Percentiles rank a stretch among this genome's conserved stretches.
phyloP scores from a whole-genome alignment of 2,797 vertebrate species.

The Phalloptychus januarius region DNA sequence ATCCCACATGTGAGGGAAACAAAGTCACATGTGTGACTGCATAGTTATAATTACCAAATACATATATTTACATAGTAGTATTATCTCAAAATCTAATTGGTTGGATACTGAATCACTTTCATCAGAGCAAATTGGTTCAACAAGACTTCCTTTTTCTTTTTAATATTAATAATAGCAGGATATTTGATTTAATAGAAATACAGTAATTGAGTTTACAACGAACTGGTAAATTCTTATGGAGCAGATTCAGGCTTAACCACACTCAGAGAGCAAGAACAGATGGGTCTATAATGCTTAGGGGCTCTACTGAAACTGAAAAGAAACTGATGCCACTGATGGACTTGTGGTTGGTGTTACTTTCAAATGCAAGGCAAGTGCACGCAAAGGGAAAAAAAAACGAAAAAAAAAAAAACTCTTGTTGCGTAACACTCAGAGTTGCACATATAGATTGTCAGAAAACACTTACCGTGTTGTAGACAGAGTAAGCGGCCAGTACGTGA shows the following conservation, averaged over 20 bases:
- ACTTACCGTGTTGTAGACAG: slow-evolving; percentile 92
- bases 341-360: slow-evolving; percentile 5
- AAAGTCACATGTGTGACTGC: not conserved
- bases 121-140: not conserved
- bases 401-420: slow-evolving; percentile 22
- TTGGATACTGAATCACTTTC: not conserved
- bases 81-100: not conserved
- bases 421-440: slow-evolving; percentile 36
- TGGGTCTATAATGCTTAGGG: slow-evolving; percentile 24
- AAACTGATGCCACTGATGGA: slow-evolving; percentile 9
- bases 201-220: not conserved
- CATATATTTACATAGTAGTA: not conserved
- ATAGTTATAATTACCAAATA: not conserved
- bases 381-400: slow-evolving; percentile 1
- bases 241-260: slow-evolving; percentile 34
- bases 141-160: not conserved
- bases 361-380: slow-evolving; percentile 2
- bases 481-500: slow-evolving; percentile 89
- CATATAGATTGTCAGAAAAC: slow-evolving; percentile 7
- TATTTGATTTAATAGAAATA: not conserved
- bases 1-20: not conserved
- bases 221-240: slow-evolving; percentile 23
- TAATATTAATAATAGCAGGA: not conserved
- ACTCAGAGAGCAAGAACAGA: slow-evolving; percentile 42
- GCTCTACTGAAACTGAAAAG: slow-evolving; percentile 16